These are phyloP conservation scores for Chrysolina oricalcia DNA, from an alignment of 2,888 invertebrate species.

Conservation along the genomic window DNA sequence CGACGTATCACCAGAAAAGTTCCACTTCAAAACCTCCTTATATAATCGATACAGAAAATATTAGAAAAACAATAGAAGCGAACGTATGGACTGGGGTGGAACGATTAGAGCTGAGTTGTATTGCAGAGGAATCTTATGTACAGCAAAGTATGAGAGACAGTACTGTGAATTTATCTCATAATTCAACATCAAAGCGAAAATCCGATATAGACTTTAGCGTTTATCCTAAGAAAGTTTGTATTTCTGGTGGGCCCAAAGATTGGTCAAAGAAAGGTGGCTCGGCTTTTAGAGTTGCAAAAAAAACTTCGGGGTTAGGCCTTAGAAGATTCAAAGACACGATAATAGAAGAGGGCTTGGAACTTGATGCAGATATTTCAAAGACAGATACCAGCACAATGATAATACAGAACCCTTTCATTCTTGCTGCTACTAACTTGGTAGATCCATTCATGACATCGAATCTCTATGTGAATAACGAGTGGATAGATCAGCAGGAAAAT, in stretches of 20 bases:
- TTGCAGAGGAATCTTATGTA: constrained; percentile 71
- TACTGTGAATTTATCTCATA: constrained; percentile 1
- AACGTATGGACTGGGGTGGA: constrained; percentile 67
- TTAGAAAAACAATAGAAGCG: constrained; percentile 64
- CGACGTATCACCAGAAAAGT: neutral
- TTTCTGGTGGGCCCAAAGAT: constrained; percentile 41
- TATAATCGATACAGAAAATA: constrained; percentile 50
- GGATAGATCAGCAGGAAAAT: constrained; percentile 80
- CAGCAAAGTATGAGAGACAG: constrained; percentile 52
- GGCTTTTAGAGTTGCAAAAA: constrained; percentile 53
- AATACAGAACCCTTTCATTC: constrained; percentile 61
- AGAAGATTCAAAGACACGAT: constrained; percentile 36
- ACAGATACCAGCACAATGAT: constrained; percentile 53
- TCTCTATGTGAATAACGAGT: constrained; percentile 80
- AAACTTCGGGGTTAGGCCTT: constrained; percentile 56
- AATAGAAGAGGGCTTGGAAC: constrained; percentile 14
- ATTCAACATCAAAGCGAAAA: constrained; percentile 45
- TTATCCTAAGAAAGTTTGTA: constrained; percentile 56
- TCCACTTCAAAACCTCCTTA: neutral
- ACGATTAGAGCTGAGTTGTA: constrained; percentile 71
- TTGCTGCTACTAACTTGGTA: constrained; percentile 58
- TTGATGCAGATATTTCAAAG: constrained; percentile 39
- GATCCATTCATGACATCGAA: constrained; percentile 73
- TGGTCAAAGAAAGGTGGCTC: constrained; percentile 58
- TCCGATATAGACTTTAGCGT: constrained; percentile 50